Evolutionary conservation across 1,140 invertebrate species (phyloP).

Genomic region (Tetranychus cinnabarinus): DNA sequence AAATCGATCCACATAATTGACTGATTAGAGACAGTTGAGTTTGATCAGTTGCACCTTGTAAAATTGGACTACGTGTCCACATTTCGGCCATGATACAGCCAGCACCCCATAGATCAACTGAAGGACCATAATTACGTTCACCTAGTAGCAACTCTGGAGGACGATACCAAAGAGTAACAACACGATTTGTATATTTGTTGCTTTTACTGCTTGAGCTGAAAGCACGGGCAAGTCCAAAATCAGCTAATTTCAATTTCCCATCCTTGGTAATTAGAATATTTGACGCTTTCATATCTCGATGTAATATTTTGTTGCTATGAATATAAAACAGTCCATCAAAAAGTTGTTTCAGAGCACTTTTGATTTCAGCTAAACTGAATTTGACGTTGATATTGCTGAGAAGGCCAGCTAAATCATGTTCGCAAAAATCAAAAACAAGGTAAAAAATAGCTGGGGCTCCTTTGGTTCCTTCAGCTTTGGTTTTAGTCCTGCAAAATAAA

Average conservation of each 20-base stretch:
- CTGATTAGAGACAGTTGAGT: slow-evolving; percentile 85
- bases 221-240: slow-evolving; percentile 72
- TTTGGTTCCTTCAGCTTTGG: slow-evolving; percentile 16
- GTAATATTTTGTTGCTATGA: slow-evolving; percentile 65
- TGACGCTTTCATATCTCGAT: slow-evolving; percentile 35
- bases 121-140: slow-evolving; percentile 60
- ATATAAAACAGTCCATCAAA: slow-evolving; percentile 91
- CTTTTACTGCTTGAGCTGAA: slow-evolving; percentile 37
- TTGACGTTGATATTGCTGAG: slow-evolving; percentile 88
- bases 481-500: not conserved
- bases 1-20: slow-evolving; percentile 87
- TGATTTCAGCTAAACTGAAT: slow-evolving; percentile 66
- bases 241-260: slow-evolving; percentile 77
- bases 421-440: slow-evolving; percentile 95
- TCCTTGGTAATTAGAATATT: slow-evolving; percentile 94
- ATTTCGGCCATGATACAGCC: slow-evolving; percentile 86
- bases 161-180: slow-evolving; percentile 88
- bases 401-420: slow-evolving; percentile 91
- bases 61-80: slow-evolving; percentile 39
- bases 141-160: slow-evolving; percentile 84
- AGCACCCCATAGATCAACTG: slow-evolving; percentile 83
- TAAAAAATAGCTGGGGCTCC: slow-evolving; percentile 69
- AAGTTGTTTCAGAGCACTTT: slow-evolving; percentile 89
- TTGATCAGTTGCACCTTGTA: slow-evolving; percentile 76
- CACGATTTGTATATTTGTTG: slow-evolving; percentile 59